Evolutionary conservation across 2,797 vertebrate genomes (phyloP).

Genomic region (Chaunax sp.): DNA sequence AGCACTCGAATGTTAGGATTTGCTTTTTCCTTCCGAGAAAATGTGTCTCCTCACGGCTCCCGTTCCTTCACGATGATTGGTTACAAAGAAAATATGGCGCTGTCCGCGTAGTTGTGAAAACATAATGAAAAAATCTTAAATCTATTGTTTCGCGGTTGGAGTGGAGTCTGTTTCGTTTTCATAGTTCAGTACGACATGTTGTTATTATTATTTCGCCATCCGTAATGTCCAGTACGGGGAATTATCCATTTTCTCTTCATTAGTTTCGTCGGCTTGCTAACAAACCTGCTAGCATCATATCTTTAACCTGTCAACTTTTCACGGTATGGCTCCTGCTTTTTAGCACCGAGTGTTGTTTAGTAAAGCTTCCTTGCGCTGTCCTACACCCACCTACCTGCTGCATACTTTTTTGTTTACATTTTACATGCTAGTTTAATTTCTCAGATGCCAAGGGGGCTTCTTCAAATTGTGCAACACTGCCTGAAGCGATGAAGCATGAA

Average conservation of each 20-base stretch:
- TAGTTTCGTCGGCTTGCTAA: slow-evolving; percentile 32
- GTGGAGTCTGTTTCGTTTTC: neutral
- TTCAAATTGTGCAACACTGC: neutral
- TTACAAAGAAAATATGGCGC: slow-evolving; percentile 55
- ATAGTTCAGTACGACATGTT: neutral
- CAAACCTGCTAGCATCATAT: slow-evolving; percentile 29
- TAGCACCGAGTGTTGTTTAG: neutral
- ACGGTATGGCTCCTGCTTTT: neutral
- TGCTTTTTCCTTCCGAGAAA: slow-evolving; percentile 13
- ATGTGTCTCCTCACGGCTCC: slow-evolving; percentile 30
- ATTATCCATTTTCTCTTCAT: neutral
- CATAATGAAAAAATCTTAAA: slow-evolving; percentile 4
- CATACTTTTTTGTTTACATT: neutral
- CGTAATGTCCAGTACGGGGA: neutral
- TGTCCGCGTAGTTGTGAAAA: slow-evolving; percentile 42
- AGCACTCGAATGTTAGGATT: neutral
- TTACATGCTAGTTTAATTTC: neutral
- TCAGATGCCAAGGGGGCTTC: neutral
- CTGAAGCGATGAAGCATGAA: neutral
- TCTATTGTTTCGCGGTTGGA: rapidly evolving
- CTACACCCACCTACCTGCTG: neutral
- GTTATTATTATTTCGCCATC: rapidly evolving
- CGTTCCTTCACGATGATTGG: slow-evolving; percentile 70
- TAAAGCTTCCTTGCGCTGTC: neutral
- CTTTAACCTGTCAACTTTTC: neutral